Percentiles rank a stretch among this genome's conserved stretches.
Conservation (phyloP, 2,797 vertebrate genomes). For the Hydrocynus forskahlii region DNA sequence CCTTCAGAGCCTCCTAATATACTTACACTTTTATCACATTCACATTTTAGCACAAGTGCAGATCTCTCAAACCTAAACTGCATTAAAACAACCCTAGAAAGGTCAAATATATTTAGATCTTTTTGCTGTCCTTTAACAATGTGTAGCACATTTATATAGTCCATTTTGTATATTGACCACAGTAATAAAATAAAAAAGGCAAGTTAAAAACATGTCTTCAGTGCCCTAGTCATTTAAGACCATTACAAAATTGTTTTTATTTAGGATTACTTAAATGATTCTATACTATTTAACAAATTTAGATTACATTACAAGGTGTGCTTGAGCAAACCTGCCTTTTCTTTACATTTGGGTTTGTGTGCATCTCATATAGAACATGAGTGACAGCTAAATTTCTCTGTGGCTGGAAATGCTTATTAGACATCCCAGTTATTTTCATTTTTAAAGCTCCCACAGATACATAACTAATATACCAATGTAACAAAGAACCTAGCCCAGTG, state of each 20-base stretch:
- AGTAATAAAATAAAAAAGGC: neutral
- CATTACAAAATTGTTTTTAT: neutral
- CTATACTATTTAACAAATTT: neutral
- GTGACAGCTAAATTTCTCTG: neutral
- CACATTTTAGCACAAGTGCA: neutral
- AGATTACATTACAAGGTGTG: conserved; percentile 15
- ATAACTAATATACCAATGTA: conserved; percentile 10
- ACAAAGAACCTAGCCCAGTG: conserved; percentile 1
- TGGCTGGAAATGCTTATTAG: neutral
- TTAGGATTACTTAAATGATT: neutral
- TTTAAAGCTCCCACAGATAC: neutral
- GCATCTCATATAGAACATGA: neutral
- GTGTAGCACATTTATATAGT: neutral
- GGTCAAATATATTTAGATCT: neutral
- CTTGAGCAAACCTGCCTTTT: neutral
- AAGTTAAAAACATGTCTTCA: neutral
- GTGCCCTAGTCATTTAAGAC: neutral
- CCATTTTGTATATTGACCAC: neutral
- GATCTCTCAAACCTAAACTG: neutral
- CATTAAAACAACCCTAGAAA: neutral
- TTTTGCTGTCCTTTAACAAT: conserved; percentile 2
- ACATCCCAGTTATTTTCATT: neutral
- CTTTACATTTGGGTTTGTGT: neutral
- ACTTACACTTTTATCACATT: conserved; percentile 4
- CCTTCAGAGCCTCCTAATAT: neutral